Base-by-base conservation (phyloP, 2,888 invertebrate species). In the Lasioglossum pauxillum region DNA sequence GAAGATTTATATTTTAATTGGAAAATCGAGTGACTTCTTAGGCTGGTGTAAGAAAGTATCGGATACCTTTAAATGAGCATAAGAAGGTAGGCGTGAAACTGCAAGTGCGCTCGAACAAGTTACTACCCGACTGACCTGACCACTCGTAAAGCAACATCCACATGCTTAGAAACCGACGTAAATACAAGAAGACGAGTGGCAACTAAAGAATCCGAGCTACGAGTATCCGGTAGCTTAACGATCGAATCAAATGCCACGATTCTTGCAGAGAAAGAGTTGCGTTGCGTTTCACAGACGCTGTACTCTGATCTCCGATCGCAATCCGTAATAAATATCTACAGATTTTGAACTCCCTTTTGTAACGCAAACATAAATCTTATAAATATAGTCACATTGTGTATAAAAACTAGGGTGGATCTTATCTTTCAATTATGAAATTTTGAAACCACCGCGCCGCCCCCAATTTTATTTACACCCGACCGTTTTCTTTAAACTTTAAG, bases 181-280 rank as follows among this genome's bases (percentile, higher is more conserved):
- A 79, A 83, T 77, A 74, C 78, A 49, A 44, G 76, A 53, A 69
- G 72, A 75, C 77, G 84, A 77, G 84, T 75, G 75, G 19, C 75
- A 77, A 72, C 69, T 16, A 12, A 46, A 78, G 75, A 69, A 84
- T 83, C 46, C 79, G 57, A 35, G 49, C 35, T 82, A 64, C 64
- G 19, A 75, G 69, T 31, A 60, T 60, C 83, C 75, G 78, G 84
- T 79, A 83, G 79, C 79, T 73, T 79, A 76, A 83, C 79, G 79
- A 79, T 85, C 78, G 67, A 83, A 85, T 83, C 84, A 27, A 73
- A 79, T 76, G 75, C 75, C 79, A 27, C 19, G 83, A 85, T 57
- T 38, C 77, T 31, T 31, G 2, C 35, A 14, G 35, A 78, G 78
- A 75, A 78, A 75, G 69, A 57, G 19, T 19, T 16, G 44, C 16